Evolutionary conservation across 2,797 vertebrate species (phyloP).

Genomic region (Capromys pilorides): DNA sequence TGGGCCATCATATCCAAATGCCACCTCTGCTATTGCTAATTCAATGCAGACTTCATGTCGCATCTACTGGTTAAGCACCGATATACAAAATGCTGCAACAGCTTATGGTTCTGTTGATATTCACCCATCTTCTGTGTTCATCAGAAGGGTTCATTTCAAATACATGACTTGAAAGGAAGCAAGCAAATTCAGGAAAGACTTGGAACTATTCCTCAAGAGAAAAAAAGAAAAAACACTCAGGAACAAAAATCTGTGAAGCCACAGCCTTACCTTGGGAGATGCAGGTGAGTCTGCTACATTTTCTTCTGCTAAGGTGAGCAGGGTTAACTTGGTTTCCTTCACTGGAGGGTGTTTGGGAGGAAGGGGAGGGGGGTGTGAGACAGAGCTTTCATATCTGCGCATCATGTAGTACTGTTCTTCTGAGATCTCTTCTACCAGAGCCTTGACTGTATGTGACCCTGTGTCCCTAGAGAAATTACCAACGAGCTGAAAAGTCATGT

Average conservation of each 20-base stretch:
- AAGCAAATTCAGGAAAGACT: conserved; percentile 43
- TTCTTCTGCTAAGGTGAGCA: conserved; percentile 55
- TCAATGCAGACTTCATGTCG: conserved; percentile 71
- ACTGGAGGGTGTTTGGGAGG: conserved; percentile 89
- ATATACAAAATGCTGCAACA: conserved; percentile 56
- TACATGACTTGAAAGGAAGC: conserved; percentile 12
- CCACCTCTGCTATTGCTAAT: conserved; percentile 66
- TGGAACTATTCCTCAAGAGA: conserved; percentile 33
- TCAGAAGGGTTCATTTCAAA: conserved; percentile 62
- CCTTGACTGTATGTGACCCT: conserved; percentile 64
- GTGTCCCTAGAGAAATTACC: conserved; percentile 59
- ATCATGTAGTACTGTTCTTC: conserved; percentile 90
- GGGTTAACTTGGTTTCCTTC: conserved; percentile 62
- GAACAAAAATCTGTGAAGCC: neutral
- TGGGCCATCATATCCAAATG: conserved; percentile 65
- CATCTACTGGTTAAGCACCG: conserved; percentile 66
- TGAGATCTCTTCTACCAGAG: conserved; percentile 87
- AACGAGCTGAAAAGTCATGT: conserved; percentile 85
- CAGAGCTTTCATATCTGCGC: conserved; percentile 87
- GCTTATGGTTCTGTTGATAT: conserved; percentile 35
- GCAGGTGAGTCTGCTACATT: conserved; percentile 28
- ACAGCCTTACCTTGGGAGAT: conserved; percentile 85
- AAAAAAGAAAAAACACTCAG: conserved; percentile 38
- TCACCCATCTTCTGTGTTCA: conserved; percentile 53
- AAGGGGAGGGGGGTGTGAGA: conserved; percentile 87